phyloP scores from a whole-genome alignment of 2,113 vertebrate genomes.

The Ancistrus triradiatus region DNA sequence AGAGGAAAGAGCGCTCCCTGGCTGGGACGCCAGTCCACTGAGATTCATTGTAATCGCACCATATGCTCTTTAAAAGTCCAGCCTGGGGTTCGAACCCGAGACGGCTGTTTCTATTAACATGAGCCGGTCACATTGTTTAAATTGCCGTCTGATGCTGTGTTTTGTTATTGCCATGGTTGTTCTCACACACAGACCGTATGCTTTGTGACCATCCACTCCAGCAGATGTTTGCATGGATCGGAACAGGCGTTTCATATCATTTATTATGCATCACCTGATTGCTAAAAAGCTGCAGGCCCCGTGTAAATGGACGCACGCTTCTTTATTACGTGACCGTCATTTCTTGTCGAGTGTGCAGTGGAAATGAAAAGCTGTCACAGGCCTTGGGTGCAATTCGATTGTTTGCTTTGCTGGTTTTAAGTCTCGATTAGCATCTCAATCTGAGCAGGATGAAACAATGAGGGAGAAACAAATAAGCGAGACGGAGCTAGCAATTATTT shows the following conservation, averaged over 20 bases:
- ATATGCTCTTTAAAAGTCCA: too few relatives aligned
- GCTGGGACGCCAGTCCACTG: too few relatives aligned
- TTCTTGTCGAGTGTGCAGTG: slow-evolving; percentile 11
- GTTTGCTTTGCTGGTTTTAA: slow-evolving; percentile 7
- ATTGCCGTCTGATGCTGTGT: not conserved
- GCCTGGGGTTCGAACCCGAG: too few relatives aligned
- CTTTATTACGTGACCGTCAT: slow-evolving; percentile 2
- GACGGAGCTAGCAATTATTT: slow-evolving; percentile 3
- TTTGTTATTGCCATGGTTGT: not conserved
- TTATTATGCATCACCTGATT: slow-evolving; percentile 17
- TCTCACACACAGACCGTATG: slow-evolving; percentile 12
- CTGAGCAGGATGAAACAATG: not conserved
- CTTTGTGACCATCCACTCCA: not conserved
- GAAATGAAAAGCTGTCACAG: not conserved
- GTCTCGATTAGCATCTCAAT: not conserved
- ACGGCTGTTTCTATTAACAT: too few relatives aligned
- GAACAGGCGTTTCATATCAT: slow-evolving; percentile 20
- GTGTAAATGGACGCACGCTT: slow-evolving; percentile 3
- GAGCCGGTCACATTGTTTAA: not conserved
- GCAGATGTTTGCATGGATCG: slow-evolving; percentile 11
- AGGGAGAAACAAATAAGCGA: not conserved
- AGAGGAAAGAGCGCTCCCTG: too few relatives aligned
- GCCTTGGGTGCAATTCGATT: slow-evolving; percentile 8
- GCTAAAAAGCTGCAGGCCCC: slow-evolving; percentile 14
- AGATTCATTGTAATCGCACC: too few relatives aligned